Evolutionary conservation across 1,140 invertebrate genomes (phyloP).

Genomic region (Euwallacea similis): DNA sequence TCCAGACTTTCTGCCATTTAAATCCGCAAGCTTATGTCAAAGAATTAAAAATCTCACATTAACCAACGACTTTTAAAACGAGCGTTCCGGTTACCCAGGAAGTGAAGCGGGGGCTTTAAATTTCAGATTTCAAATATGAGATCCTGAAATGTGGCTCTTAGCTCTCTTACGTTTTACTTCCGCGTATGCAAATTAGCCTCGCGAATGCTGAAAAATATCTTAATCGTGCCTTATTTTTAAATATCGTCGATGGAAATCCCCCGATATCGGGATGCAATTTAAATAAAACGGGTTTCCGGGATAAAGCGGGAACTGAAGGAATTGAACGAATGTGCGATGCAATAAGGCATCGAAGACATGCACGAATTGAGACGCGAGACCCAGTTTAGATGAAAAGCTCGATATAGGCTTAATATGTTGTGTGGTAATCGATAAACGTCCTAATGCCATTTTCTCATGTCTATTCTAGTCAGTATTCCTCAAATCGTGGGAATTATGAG

Average conservation of each 20-base stretch:
- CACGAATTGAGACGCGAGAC: not conserved
- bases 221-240: slow-evolving; percentile 7
- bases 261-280: slow-evolving; percentile 6
- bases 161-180: slow-evolving; percentile 3
- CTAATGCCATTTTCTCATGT: too few species aligned
- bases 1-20: too few species aligned
- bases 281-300: not conserved
- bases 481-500: too few species aligned
- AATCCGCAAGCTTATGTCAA: too few species aligned
- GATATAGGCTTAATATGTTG: too few species aligned
- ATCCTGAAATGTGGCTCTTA: slow-evolving; percentile 5
- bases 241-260: not conserved
- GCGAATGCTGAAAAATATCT: not conserved
- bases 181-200: not conserved
- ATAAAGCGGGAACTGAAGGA: not conserved
- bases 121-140: not conserved
- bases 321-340: not conserved
- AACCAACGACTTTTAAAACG: not conserved
- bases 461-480: too few species aligned
- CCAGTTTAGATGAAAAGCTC: not conserved
- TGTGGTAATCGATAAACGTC: too few species aligned
- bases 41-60: too few species aligned
- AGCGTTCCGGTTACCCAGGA: slow-evolving; percentile 1
- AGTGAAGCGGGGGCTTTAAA: not conserved
- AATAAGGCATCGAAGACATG: slow-evolving; percentile 1